phyloP scores from a whole-genome alignment of 2,888 invertebrate species.

The Sphecodes monilicornis region DNA sequence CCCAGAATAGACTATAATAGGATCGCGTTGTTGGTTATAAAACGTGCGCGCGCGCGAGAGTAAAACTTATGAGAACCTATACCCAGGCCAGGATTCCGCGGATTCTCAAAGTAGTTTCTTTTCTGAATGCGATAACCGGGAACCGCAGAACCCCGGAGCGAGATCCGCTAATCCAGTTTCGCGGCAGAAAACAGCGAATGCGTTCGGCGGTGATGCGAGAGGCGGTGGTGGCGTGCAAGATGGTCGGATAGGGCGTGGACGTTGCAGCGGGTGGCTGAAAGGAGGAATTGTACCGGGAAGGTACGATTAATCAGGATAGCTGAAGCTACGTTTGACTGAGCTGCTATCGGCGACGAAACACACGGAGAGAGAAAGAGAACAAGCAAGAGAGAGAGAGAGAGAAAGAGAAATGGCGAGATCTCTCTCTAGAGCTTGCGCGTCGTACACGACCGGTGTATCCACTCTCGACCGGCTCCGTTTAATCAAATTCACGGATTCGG shows the following conservation, averaged over 20 bases:
- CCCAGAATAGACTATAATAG: constrained; percentile 31
- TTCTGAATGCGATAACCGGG: constrained; percentile 19
- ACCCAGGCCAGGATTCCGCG: constrained; percentile 32
- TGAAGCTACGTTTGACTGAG: constrained; percentile 23
- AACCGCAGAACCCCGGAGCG: constrained; percentile 5
- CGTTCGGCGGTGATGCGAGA: too few species aligned
- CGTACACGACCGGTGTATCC: constrained; percentile 6
- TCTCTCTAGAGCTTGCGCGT: not conserved
- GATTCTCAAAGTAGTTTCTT: constrained; percentile 46
- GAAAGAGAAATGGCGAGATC: too few species aligned
- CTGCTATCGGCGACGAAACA: not conserved
- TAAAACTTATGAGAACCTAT: not conserved
- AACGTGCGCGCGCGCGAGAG: constrained; percentile 7
- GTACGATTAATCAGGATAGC: constrained; percentile 50
- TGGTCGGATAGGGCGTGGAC: not conserved
- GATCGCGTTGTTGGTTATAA: constrained; percentile 29
- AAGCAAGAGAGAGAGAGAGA: not conserved
- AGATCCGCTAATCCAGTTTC: constrained; percentile 11
- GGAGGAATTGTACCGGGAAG: constrained; percentile 2
- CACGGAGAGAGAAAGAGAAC: not conserved
- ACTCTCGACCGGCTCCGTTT: constrained; percentile 38
- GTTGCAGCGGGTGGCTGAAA: not conserved
- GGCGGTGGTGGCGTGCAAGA: not conserved
- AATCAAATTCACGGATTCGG: constrained; percentile 49
- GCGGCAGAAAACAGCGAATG: not conserved